Base-by-base conservation (phyloP, 2,888 invertebrate genomes). In the Pterostichus niger region DNA sequence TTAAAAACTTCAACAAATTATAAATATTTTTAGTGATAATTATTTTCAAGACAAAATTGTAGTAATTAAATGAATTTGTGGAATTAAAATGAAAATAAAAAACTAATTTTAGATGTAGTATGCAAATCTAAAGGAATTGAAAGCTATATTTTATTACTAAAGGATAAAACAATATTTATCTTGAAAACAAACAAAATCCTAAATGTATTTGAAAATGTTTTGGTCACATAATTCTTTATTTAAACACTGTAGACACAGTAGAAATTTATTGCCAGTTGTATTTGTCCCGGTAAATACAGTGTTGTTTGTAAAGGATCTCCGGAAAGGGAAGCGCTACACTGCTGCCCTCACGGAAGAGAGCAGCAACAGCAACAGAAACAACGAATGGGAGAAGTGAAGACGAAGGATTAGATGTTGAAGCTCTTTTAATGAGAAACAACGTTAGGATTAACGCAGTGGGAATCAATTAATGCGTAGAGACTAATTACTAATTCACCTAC, bases 161-260 rank as follows among this genome's bases (percentile, higher is more conserved):
- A 24, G 24, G 24, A 24, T 24, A 24, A 24, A 24, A 24, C 3
- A 15, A 15, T 10, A 3, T 7, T n/a, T 11, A 1, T 54, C 11
- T n/a, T 4, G 0, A 11, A 49, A 49, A 49, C n/a, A 13, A 49
- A 49, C 13, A 49, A 49, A 49, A 49, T 13, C 11, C 49, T n/a
- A 6, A 10, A 49, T 54, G 59, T 17, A 59, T 59, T 6, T 59
- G 15, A 0, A 24, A 59, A 59, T 59, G 5, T 59, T 10, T n/a
- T 44, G 71, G 46, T 71, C 54, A 33, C 44, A 10, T 71, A 52
- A 75, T 52, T 75, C 73, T 75, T 75, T 75, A 49, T 52, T 75
- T 75, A 49, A 31, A 24, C 52, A 49, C 49, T 64, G 71, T 24
- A n/a, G 13, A 13, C 49, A 44, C 71, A 15, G 9, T 10, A 44